These are phyloP conservation scores for Synergus laeviventris DNA, from an alignment of 2,888 invertebrate species.

Conservation along the genomic window DNA sequence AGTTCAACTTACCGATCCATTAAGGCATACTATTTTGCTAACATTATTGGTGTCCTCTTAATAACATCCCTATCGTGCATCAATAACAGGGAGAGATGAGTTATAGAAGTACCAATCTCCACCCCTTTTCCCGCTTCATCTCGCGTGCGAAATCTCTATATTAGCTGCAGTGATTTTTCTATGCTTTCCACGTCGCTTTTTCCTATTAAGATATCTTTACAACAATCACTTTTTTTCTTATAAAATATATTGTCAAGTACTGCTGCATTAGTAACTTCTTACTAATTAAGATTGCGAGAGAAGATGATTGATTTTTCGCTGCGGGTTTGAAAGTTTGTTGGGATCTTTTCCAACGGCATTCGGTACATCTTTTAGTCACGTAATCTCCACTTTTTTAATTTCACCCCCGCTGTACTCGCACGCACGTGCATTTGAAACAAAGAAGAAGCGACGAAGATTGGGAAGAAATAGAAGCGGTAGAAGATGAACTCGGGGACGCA, in stretches of 20 bases:
- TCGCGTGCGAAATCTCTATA: not conserved
- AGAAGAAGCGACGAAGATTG: conserved; percentile 27
- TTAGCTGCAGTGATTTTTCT: conserved; percentile 5
- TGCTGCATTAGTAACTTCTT: no score
- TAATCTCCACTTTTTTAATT: conserved; percentile 41
- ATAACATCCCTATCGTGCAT: conserved; percentile 65
- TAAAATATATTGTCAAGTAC: no score
- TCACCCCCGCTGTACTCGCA: conserved; percentile 47
- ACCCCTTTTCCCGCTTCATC: conserved; percentile 51
- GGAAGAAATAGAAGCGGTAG: conserved; percentile 35
- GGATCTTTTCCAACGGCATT: not conserved
- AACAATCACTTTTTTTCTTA: no score
- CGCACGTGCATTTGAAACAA: conserved; percentile 63
- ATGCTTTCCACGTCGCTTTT: not conserved
- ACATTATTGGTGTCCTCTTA: conserved; percentile 74
- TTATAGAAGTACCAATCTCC: conserved; percentile 63
- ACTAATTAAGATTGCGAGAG: no score
- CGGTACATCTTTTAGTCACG: conserved; percentile 24
- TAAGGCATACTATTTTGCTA: conserved; percentile 64
- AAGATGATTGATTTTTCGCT: no score
- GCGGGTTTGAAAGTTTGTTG: conserved; percentile 29
- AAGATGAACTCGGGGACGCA: conserved; percentile 26
- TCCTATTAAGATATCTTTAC: no score
- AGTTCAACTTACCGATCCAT: conserved; percentile 43
- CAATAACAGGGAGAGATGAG: conserved; percentile 61